A percentile compares a stretch with the other conserved stretches of the same genome.
Evolutionary conservation across 2,113 vertebrate genomes (phyloP).

Genomic region (Eolophus roseicapilla): DNA sequence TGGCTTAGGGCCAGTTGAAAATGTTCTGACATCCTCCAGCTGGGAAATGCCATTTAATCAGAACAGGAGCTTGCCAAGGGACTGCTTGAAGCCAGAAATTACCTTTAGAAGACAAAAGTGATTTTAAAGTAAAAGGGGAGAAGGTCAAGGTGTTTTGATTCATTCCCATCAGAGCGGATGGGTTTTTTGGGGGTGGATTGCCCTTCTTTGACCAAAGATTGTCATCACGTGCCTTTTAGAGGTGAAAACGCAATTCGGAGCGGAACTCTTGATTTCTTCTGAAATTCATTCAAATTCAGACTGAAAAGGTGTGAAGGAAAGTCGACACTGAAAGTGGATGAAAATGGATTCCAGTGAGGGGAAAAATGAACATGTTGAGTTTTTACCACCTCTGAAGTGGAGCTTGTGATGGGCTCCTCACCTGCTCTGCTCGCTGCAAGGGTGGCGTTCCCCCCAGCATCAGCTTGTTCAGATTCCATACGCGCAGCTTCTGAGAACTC

Average conservation of each 20-base stretch:
- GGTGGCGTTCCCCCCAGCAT: background rate
- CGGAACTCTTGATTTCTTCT: background rate
- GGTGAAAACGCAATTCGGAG: background rate
- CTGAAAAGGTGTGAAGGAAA: constrained; percentile 29
- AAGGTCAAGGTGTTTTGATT: constrained; percentile 6
- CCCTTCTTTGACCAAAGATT: background rate
- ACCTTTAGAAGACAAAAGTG: background rate
- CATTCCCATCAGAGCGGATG: rapidly evolving
- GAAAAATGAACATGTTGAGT: background rate
- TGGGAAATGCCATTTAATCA: constrained; percentile 53
- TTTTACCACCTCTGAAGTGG: background rate
- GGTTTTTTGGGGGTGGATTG: background rate
- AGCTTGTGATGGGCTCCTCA: background rate
- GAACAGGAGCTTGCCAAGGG: constrained; percentile 29
- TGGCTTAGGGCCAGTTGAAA: constrained; percentile 27
- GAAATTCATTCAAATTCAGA: constrained; percentile 40
- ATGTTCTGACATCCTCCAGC: constrained; percentile 43
- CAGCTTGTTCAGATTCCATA: background rate
- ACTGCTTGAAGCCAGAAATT: background rate
- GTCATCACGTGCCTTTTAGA: background rate
- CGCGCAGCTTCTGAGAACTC: background rate
- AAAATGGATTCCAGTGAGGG: background rate
- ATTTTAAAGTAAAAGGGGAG: constrained; percentile 10
- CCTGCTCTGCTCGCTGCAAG: background rate
- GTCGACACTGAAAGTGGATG: background rate